These are phyloP conservation scores for Phasianus colchicus DNA, from an alignment of 2,113 vertebrate species.

Conservation along the genomic window DNA sequence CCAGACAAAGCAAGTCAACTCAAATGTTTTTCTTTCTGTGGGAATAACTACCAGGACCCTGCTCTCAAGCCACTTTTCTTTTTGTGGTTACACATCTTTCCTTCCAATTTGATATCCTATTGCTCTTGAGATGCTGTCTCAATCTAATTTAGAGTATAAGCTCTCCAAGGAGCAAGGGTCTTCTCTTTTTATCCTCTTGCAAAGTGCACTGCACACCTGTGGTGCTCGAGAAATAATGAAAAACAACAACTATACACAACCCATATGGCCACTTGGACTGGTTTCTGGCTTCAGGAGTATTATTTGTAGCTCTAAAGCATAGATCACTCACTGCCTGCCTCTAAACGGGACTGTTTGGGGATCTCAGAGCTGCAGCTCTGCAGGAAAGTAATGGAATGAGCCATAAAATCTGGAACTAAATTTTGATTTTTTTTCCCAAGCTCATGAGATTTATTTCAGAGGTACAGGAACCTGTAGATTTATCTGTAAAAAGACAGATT, in stretches of 20 bases:
- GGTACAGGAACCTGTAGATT: fast-evolving
- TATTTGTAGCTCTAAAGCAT: neutral
- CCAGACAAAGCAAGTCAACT: neutral
- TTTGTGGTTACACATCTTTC: neutral
- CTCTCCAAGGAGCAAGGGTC: neutral
- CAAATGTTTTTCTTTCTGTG: neutral
- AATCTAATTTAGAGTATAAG: neutral
- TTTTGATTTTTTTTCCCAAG: neutral
- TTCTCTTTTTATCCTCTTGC: neutral
- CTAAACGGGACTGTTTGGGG: neutral
- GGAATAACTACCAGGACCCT: neutral
- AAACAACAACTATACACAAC: neutral
- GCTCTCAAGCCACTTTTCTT: neutral
- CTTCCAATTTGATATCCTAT: neutral
- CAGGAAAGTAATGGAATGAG: neutral
- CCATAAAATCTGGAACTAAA: neutral
- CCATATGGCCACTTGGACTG: neutral
- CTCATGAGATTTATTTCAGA: neutral
- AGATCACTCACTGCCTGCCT: neutral
- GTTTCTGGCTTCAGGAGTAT: neutral
- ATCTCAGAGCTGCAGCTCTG: neutral
- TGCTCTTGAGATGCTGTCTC: neutral
- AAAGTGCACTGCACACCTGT: neutral
- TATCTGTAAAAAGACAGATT: neutral
- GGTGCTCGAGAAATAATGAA: neutral